Evolutionary conservation across 2,888 invertebrate species (phyloP).

Genomic region (Cosmopolites sordidus): DNA sequence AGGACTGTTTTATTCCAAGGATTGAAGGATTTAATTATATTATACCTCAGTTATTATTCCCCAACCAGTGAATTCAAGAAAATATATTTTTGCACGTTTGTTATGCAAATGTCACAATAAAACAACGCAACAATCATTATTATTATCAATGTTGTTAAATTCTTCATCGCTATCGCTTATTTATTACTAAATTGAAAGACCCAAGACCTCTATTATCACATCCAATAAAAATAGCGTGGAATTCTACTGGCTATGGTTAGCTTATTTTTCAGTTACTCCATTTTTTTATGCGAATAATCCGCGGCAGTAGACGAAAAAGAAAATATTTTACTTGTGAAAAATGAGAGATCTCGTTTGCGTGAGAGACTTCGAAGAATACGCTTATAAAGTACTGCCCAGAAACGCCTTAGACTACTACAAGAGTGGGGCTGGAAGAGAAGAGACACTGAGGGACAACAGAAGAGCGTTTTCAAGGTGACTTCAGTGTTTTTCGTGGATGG

Average conservation of each 20-base stretch:
- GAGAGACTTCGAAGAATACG: conserved; percentile 72
- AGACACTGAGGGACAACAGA: conserved; percentile 67
- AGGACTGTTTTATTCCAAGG: too few species aligned
- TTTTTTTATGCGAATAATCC: too few species aligned
- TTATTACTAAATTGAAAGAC: not conserved
- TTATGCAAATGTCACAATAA: too few species aligned
- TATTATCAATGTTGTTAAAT: not conserved
- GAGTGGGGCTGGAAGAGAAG: conserved; percentile 80
- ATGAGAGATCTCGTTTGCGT: conserved; percentile 52
- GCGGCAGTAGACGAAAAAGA: not conserved
- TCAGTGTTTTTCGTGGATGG: too few species aligned
- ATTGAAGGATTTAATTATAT: too few species aligned
- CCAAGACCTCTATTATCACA: not conserved
- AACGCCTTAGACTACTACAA: conserved; percentile 77
- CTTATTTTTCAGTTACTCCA: too few species aligned
- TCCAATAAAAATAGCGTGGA: not conserved
- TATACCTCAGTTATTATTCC: too few species aligned
- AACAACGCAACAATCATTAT: too few species aligned
- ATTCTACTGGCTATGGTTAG: too few species aligned
- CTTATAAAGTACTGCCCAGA: conserved; percentile 61
- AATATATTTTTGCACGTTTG: too few species aligned
- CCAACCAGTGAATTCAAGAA: too few species aligned
- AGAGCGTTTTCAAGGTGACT: conserved; percentile 69
- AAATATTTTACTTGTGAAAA: conserved; percentile 6
- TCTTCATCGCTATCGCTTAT: not conserved